phyloP scores from a whole-genome alignment of 2,113 vertebrate species.

The Myocastor coypus region DNA sequence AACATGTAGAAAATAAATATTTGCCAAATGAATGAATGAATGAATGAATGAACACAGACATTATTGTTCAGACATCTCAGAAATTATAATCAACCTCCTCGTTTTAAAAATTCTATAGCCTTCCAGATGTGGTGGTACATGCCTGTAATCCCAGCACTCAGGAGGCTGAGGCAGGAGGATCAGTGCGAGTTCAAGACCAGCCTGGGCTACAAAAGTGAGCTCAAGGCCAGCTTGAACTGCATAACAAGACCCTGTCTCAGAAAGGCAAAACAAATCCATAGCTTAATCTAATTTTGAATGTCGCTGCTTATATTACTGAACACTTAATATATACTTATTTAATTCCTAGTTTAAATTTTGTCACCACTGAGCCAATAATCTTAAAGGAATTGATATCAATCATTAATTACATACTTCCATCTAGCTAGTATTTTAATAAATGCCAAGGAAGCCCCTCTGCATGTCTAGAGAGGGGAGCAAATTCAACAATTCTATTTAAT shows the following conservation, averaged over 20 bases:
- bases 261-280: too few relatives aligned
- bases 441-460: constrained; percentile 66
- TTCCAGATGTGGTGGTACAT: too few relatives aligned
- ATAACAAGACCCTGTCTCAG: too few relatives aligned
- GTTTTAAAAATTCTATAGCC: too few relatives aligned
- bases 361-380: constrained; percentile 53
- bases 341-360: constrained; percentile 59
- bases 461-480: constrained; percentile 77
- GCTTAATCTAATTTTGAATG: background rate
- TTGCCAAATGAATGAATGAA: constrained; percentile 20
- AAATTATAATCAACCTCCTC: constrained; percentile 20
- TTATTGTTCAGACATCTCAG: background rate
- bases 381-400: constrained; percentile 78
- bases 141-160: too few relatives aligned
- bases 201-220: too few relatives aligned
- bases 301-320: background rate
- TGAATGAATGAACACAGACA: background rate
- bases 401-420: constrained; percentile 82
- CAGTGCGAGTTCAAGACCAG: too few relatives aligned
- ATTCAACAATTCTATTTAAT: constrained; percentile 83
- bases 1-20: background rate
- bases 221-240: too few relatives aligned
- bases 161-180: too few relatives aligned
- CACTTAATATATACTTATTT: background rate
- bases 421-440: constrained; percentile 75